Evolutionary conservation across 1,140 invertebrate species (phyloP), one percentile per base, ranked within the genome.

Genomic region (Bombus sylvicola): DNA sequence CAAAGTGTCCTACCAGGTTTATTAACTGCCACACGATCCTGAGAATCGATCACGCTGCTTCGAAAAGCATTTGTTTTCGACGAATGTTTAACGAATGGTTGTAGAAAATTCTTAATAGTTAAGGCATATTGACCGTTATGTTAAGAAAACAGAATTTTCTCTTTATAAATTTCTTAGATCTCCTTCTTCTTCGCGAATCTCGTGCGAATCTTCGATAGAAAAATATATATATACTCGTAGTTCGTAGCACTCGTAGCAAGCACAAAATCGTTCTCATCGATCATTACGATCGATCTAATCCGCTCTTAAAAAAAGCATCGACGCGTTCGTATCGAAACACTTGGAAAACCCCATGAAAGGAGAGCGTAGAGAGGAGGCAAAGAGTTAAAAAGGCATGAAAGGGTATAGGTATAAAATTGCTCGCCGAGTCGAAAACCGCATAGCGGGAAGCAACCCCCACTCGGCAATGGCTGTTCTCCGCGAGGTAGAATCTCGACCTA

Each of bases 401-500:
- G 62, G n/a, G n/a, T 28, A 5, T 3, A 10, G 62, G 39, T 15
- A 34, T 57, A 83, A 77, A 57, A 77, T 83, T 83, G 43, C 47
- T 2, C 15, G 25, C 3, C 41, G n/a, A 41, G 75, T 69, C 15
- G 64, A 78, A 71, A 71, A 78, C 75, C 82, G 73, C 81, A 83
- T 83, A 77, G 62, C 81, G 74, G 28, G n/a, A 43, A n/a, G 34
- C 34, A 41, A 2, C 43, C 73, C 81, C 73, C 25, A 57, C 81
- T 22, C 31, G 37, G 34, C 28, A n/a, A 37, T 13, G 41, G 9
- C 31, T 13, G 25, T 53, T n/a, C 66, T 72, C n/a, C 34, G 15
- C 34, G 31, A 25, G 41, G 66, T 62, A 87, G 75, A 90, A 89
- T 90, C 89, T 89, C 89, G 89, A 90, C 89, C 89, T 90, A 90